Percentiles rank a stretch among this genome's conserved stretches.
Evolutionary conservation across 2,888 invertebrate genomes (phyloP).

Genomic region (Anaspis maculata): DNA sequence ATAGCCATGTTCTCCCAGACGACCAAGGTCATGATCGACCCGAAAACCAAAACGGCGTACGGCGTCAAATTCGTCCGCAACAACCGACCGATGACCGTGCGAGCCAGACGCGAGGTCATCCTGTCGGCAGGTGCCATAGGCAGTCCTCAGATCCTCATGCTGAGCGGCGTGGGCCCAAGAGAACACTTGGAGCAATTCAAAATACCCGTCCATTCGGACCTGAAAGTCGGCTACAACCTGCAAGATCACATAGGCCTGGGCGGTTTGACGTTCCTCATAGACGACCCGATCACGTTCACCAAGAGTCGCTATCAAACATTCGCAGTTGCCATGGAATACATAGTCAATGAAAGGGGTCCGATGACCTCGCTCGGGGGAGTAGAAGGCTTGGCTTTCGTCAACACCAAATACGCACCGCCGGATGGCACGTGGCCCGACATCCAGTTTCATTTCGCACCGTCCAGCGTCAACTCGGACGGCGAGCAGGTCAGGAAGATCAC

Average conservation of each 20-base stretch:
- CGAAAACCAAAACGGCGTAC: slow-evolving; percentile 58
- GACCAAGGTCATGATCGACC: slow-evolving; percentile 58
- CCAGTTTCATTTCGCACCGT: slow-evolving; percentile 80
- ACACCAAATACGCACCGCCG: slow-evolving; percentile 76
- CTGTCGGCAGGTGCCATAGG: slow-evolving; percentile 82
- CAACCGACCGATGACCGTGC: slow-evolving; percentile 55
- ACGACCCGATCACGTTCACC: slow-evolving; percentile 72
- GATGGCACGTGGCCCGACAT: slow-evolving; percentile 75
- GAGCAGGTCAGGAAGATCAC: slow-evolving; percentile 67
- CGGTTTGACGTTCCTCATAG: slow-evolving; percentile 73
- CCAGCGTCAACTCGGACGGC: slow-evolving; percentile 76
- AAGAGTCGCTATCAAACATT: slow-evolving; percentile 70
- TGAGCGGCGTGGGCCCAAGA: slow-evolving; percentile 79
- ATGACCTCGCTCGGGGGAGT: slow-evolving; percentile 75
- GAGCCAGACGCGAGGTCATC: slow-evolving; percentile 73
- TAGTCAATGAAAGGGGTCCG: slow-evolving; percentile 72
- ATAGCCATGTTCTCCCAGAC: slow-evolving; percentile 71
- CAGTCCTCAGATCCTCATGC: slow-evolving; percentile 82
- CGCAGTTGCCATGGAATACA: slow-evolving; percentile 72
- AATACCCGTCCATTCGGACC: slow-evolving; percentile 65
- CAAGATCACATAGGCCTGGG: slow-evolving; percentile 86
- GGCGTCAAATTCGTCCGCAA: slow-evolving; percentile 68
- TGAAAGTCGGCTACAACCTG: slow-evolving; percentile 74
- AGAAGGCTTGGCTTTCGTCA: slow-evolving; percentile 80
- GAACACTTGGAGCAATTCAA: slow-evolving; percentile 64